Percentiles rank a stretch among this genome's conserved stretches.
These are phyloP conservation scores for Arion vulgaris DNA, from an alignment of 1,140 invertebrate species.

Conservation along the genomic window DNA sequence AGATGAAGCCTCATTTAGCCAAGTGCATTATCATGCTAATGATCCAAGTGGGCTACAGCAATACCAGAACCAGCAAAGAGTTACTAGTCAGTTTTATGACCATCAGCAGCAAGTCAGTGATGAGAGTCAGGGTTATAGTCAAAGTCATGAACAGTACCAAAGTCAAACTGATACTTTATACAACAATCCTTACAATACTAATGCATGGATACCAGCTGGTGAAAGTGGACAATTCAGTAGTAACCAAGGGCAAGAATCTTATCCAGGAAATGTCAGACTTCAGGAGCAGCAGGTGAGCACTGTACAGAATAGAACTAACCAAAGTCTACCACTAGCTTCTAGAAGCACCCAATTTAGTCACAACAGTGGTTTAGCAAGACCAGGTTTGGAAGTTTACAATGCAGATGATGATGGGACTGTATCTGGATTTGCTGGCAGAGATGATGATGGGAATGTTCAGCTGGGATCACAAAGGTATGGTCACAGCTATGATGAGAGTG, in stretches of 20 bases:
- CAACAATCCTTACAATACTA: background rate
- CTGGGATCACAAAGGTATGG: background rate
- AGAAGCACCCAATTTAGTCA: background rate
- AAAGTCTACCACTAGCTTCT: background rate
- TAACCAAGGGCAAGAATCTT: background rate
- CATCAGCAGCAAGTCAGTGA: background rate
- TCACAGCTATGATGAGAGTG: too few species aligned
- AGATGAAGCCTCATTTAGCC: too few species aligned
- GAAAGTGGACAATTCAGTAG: background rate
- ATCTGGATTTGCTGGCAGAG: slow-evolving; percentile 37
- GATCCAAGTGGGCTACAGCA: background rate
- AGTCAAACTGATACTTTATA: background rate
- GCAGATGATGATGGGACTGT: slow-evolving; percentile 42
- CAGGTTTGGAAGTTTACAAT: background rate
- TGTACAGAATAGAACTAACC: background rate
- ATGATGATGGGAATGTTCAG: slow-evolving; percentile 34
- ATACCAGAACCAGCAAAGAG: slow-evolving; percentile 7
- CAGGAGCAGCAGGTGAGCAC: background rate
- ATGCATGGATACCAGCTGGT: background rate
- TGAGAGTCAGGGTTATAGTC: background rate
- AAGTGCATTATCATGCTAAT: too few species aligned
- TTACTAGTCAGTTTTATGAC: background rate
- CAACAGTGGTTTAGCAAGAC: too few species aligned
- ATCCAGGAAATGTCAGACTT: background rate
- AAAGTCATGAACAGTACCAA: slow-evolving; percentile 3